Evolutionary conservation across 2,113 vertebrate genomes (phyloP).

Genomic region (Xiphophorus hellerii): DNA sequence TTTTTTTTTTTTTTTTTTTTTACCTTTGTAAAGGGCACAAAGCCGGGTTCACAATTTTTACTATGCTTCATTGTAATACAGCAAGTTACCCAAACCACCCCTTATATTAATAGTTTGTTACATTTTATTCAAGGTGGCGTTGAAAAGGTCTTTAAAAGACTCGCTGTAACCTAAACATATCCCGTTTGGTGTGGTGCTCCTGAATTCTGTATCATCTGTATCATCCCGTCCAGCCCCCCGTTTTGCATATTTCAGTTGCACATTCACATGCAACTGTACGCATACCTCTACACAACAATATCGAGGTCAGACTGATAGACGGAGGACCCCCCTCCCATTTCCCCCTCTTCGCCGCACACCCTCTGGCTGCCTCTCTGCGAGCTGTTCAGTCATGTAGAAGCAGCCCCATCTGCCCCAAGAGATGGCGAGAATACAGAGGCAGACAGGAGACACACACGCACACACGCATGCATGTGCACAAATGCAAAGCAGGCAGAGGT

Average conservation of each 20-base stretch:
- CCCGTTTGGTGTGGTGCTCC: not conserved
- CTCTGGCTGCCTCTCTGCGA: constrained; percentile 64
- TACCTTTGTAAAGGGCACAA: too few relatives aligned
- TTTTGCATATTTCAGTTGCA: constrained; percentile 32
- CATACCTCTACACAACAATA: constrained; percentile 42
- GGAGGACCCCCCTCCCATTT: constrained; percentile 55
- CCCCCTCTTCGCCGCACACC: constrained; percentile 52
- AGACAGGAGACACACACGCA: constrained; percentile 3
- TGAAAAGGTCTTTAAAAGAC: too few relatives aligned
- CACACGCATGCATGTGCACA: not conserved
- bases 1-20: too few relatives aligned
- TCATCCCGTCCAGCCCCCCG: constrained; percentile 31
- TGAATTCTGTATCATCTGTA: constrained; percentile 13
- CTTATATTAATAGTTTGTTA: too few relatives aligned
- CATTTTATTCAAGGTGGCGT: too few relatives aligned
- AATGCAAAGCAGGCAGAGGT: constrained; percentile 41
- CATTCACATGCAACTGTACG: not conserved
- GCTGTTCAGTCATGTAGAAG: constrained; percentile 70
- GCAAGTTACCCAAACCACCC: too few relatives aligned
- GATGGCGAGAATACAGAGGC: constrained; percentile 39
- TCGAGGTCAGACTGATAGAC: constrained; percentile 70
- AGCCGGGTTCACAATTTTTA: too few relatives aligned
- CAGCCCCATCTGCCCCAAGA: constrained; percentile 67
- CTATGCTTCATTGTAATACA: too few relatives aligned
- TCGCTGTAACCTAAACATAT: not conserved